These are phyloP conservation scores for Halichondria panicea DNA, from an alignment of 37 sponge, comb jelly and placozoan species.

Conservation along the genomic window DNA sequence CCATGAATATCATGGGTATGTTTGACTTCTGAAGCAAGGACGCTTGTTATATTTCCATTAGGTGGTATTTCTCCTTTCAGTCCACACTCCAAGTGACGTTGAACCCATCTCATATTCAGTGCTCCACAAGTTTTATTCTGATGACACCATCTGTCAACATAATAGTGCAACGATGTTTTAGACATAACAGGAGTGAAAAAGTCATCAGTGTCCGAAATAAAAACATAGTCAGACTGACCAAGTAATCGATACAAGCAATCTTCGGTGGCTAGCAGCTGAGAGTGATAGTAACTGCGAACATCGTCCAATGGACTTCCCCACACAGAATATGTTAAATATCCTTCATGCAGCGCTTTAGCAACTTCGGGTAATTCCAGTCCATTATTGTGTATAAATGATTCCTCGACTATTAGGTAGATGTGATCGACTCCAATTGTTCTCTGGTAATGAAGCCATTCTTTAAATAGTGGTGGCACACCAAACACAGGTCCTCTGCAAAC, in stretches of 20 bases:
- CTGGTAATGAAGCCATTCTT: slow-evolving; percentile 13
- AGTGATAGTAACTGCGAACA: slow-evolving; percentile 5
- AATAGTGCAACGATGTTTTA: not conserved
- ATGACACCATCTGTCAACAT: slow-evolving; percentile 2
- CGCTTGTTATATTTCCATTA: not conserved
- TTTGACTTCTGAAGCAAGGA: not conserved
- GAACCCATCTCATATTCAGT: not conserved
- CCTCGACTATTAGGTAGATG: slow-evolving; percentile 1
- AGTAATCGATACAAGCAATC: slow-evolving; percentile 6
- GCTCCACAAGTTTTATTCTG: slow-evolving; percentile 7
- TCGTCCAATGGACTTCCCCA: not conserved
- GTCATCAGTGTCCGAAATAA: not conserved
- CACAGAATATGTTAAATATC: not conserved
- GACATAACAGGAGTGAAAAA: slow-evolving; percentile 1
- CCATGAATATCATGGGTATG: too few relatives aligned
- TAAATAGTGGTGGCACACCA: not conserved
- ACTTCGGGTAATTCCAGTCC: not conserved
- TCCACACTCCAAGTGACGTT: slow-evolving; percentile 8
- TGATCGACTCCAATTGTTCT: slow-evolving; percentile 11
- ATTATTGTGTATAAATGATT: not conserved
- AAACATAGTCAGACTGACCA: not conserved
- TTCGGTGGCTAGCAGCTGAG: slow-evolving; percentile 1
- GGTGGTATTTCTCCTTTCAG: not conserved
- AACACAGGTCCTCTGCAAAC: too few relatives aligned
- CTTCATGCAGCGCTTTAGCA: not conserved